A percentile compares a stretch with the other conserved stretches of the same genome.
Conservation (phyloP, 2,113 vertebrate genomes). For the Piaya cayana region DNA sequence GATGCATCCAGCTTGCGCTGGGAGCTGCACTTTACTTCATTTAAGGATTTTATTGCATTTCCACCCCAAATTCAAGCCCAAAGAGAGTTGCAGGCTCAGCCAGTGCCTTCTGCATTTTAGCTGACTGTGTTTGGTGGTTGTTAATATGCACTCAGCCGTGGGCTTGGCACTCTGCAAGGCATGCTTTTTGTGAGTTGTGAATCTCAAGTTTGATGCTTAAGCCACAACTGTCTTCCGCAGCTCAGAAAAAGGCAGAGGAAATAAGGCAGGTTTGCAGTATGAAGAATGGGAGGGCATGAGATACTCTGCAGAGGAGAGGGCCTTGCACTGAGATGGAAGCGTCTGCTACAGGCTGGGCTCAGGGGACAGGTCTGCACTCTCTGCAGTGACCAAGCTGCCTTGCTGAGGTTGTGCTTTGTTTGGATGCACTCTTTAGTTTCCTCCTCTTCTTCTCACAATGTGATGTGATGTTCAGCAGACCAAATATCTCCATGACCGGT, state of each 20-base stretch:
- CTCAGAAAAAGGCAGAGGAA: not conserved
- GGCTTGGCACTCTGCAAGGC: not conserved
- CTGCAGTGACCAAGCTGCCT: not conserved
- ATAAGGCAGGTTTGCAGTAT: not conserved
- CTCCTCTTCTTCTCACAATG: not conserved
- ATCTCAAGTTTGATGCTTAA: not conserved
- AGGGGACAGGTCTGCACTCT: not conserved
- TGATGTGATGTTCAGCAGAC: no score
- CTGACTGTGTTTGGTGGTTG: rapidly evolving
- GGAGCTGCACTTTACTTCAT: not conserved
- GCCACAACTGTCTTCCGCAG: not conserved
- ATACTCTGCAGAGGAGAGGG: not conserved
- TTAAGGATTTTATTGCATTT: not conserved
- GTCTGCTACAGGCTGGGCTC: not conserved
- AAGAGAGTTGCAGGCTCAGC: not conserved
- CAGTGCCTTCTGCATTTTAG: not conserved
- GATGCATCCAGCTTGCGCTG: not conserved
- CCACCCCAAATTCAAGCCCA: not conserved
- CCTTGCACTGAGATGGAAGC: no score
- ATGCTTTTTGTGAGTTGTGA: rapidly evolving
- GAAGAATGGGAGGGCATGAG: not conserved
- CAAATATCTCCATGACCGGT: rapidly evolving
- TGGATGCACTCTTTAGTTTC: not conserved
- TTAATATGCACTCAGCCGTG: rapidly evolving
- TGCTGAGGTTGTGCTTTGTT: not conserved